Percentiles rank a stretch among this genome's conserved stretches.
Evolutionary conservation across 2,888 invertebrate genomes (phyloP).

Genomic region (Thymelicus lineola): DNA sequence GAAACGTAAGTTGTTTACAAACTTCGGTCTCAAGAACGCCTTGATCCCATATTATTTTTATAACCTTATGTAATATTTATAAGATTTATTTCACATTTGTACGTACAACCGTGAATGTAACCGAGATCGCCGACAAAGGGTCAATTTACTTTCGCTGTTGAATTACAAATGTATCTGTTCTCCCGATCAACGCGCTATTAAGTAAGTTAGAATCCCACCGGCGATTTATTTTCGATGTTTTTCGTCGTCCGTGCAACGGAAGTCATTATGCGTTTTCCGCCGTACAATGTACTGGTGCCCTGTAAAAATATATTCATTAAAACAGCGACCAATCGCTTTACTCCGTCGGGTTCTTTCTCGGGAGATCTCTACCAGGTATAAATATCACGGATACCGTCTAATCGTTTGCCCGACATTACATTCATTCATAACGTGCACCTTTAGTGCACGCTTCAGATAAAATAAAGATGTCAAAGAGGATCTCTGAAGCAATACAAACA

Average conservation of each 20-base stretch:
- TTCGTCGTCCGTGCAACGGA: constrained; percentile 73
- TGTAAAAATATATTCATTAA: constrained; percentile 81
- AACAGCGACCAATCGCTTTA: constrained; percentile 67
- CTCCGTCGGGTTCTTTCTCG: constrained; percentile 55
- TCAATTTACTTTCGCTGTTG: constrained; percentile 28
- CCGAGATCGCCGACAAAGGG: constrained; percentile 25
- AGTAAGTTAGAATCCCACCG: constrained; percentile 46
- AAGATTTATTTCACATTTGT: no score
- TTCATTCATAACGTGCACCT: constrained; percentile 6
- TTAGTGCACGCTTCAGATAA: constrained; percentile 1
- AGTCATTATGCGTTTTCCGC: constrained; percentile 83
- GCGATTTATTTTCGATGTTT: constrained; percentile 74
- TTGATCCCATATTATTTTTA: no score
- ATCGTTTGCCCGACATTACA: constrained; percentile 6
- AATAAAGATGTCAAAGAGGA: neutral
- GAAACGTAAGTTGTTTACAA: no score
- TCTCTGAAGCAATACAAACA: neutral
- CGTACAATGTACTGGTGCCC: constrained; percentile 65
- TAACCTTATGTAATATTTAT: no score
- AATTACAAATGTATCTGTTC: constrained; percentile 34
- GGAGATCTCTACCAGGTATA: constrained; percentile 51
- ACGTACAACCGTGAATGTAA: neutral
- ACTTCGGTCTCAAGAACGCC: no score
- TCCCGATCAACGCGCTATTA: constrained; percentile 42
- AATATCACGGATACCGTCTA: constrained; percentile 13